A percentile compares a stretch with the other conserved stretches of the same genome.
phyloP scores from a whole-genome alignment of 2,797 vertebrate species.

The Thunnus albacares region DNA sequence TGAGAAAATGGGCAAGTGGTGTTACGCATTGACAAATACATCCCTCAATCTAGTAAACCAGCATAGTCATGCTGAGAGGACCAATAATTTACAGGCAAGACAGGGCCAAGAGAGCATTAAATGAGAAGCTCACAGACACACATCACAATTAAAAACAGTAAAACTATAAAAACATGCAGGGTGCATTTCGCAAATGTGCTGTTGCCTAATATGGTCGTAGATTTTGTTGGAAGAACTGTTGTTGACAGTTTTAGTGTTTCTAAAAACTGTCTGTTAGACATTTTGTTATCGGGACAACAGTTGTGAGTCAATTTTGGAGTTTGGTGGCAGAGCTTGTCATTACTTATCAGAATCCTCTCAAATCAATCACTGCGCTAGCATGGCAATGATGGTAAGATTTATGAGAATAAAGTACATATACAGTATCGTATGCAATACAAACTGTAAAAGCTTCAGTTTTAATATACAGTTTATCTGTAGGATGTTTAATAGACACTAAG shows the following conservation, averaged over 20 bases:
- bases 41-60: background rate
- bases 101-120: slow-evolving; percentile 48
- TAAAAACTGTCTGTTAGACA: slow-evolving; percentile 33
- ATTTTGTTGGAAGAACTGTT: slow-evolving; percentile 26
- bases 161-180: slow-evolving; percentile 51
- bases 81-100: slow-evolving; percentile 49
- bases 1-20: slow-evolving; percentile 63
- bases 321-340: too few species aligned
- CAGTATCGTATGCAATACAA: background rate
- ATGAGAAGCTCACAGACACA: slow-evolving; percentile 52
- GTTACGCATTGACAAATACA: slow-evolving; percentile 46
- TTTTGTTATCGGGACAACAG: slow-evolving; percentile 40
- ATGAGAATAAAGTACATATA: background rate
- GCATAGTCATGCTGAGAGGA: slow-evolving; percentile 28
- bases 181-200: slow-evolving; percentile 46
- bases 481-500: background rate
- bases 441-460: too few species aligned
- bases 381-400: background rate
- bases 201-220: slow-evolving; percentile 56
- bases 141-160: slow-evolving; percentile 59
- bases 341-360: background rate
- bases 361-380: slow-evolving; percentile 25
- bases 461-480: too few species aligned
- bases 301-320: background rate
- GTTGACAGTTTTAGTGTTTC: slow-evolving; percentile 65